phyloP scores from a whole-genome alignment of 2,888 invertebrate species.

The Ophraella communa region DNA sequence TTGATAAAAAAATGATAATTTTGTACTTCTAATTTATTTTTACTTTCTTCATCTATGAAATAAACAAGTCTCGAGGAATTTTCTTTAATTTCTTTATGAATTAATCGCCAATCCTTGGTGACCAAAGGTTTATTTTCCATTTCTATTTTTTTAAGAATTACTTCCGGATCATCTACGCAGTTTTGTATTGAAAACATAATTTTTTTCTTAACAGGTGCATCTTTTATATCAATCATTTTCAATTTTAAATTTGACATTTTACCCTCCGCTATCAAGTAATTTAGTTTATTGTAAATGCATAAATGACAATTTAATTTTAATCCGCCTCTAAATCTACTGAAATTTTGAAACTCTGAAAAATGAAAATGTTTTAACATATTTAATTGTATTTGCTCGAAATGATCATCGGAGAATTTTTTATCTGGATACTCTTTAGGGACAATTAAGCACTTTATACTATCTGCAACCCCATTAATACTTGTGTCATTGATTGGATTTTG shows the following conservation, averaged over 20 bases:
- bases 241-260: not conserved
- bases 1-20: constrained; percentile 3
- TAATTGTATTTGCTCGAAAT: constrained; percentile 2
- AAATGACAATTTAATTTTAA: constrained; percentile 1
- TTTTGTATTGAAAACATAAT: constrained; percentile 9
- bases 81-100: constrained; percentile 10
- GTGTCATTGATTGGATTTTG: not conserved
- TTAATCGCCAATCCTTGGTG: constrained; percentile 10
- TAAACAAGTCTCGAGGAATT: constrained; percentile 6
- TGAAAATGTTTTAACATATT: not conserved
- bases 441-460: not conserved
- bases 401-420: constrained; percentile 1
- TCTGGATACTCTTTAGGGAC: constrained; percentile 15
- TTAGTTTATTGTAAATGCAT: constrained; percentile 1
- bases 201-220: constrained; percentile 15
- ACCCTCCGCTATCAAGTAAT: not conserved
- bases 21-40: not conserved
- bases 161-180: not conserved
- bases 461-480: not conserved
- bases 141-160: constrained; percentile 9
- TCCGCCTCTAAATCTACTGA: constrained; percentile 12
- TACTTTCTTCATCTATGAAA: constrained; percentile 8
- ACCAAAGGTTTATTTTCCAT: not conserved
- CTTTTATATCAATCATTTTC: constrained; percentile 10
- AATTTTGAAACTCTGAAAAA: not conserved